phyloP scores from a whole-genome alignment of 2,888 invertebrate genomes.

The Rhopalosiphum nymphaeae region DNA sequence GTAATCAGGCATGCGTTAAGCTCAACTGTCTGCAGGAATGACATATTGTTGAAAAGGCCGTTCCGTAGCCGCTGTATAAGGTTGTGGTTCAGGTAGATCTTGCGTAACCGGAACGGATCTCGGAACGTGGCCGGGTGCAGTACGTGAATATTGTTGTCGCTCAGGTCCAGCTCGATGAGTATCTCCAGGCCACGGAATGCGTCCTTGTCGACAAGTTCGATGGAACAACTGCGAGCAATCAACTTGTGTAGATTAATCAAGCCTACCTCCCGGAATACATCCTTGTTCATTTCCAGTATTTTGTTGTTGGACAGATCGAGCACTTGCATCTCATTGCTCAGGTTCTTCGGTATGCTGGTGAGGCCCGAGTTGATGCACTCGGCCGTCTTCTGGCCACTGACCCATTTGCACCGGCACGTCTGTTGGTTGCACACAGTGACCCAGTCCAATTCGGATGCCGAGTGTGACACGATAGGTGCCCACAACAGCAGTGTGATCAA shows the following conservation, averaged over 20 bases:
- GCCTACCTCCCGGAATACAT: slow-evolving; percentile 79
- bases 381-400: slow-evolving; percentile 85
- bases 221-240: slow-evolving; percentile 80
- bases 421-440: slow-evolving; percentile 71
- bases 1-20: slow-evolving; percentile 82
- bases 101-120: slow-evolving; percentile 79
- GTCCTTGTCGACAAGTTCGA: slow-evolving; percentile 80
- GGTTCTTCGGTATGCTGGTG: slow-evolving; percentile 78
- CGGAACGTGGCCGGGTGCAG: slow-evolving; percentile 76
- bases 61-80: slow-evolving; percentile 80
- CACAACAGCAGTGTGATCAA: slow-evolving; percentile 32
- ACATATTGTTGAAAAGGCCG: slow-evolving; percentile 81
- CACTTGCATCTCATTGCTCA: slow-evolving; percentile 77
- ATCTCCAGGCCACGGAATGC: slow-evolving; percentile 79
- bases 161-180: slow-evolving; percentile 80
- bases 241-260: slow-evolving; percentile 87
- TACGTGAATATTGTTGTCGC: slow-evolving; percentile 75
- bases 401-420: slow-evolving; percentile 87
- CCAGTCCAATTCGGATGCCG: slow-evolving; percentile 70
- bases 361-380: slow-evolving; percentile 81
- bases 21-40: slow-evolving; percentile 81
- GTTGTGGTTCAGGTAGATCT: slow-evolving; percentile 82
- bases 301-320: slow-evolving; percentile 81
- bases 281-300: slow-evolving; percentile 77
- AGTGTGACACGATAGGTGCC: slow-evolving; percentile 60